Evolutionary conservation across 2,888 invertebrate species (phyloP), one percentile per base, ranked within the genome.

Genomic region (Melieria picta): DNA sequence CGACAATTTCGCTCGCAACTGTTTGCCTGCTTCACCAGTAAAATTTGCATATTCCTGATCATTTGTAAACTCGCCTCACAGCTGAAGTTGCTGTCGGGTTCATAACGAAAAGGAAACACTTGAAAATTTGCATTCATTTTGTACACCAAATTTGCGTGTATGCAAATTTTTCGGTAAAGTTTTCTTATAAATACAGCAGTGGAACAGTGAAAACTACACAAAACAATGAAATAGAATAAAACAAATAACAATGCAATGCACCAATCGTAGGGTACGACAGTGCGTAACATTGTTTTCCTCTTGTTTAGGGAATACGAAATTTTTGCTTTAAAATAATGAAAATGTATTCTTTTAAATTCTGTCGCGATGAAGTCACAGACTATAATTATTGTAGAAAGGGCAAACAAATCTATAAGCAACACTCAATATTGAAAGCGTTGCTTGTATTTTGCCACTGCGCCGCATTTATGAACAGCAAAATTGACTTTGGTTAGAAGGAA

Each of bases 51-150:
- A 82, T 82, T 83, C 82, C 79, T 82, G 83, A 82, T 84, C 82
- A 82, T 84, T 83, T 82, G 82, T 81, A 81, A 30, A 30, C 30
- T 30, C 30, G 30, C 30, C 30, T 30, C 30, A 30, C 30, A 30
- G 30, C 81, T 78, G 77, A 81, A 82, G 82, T 81, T 81, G 77
- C 30, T 30, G 81, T 82, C 58, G 74, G 71, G 72, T 80, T 83
- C 80, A 80, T 83, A 83, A 84, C 80, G 82, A 82, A 82, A 81
- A 83, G 83, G 84, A 83, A 84, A 83, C 82, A 83, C 83, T 83
- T 83, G 81, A 83, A 77, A 75, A 83, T 83, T 83, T 82, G 81
- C 82, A 83, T 83, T 83, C 79, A 82, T 70, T 70, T 70, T 70
- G 48, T 70, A 70, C 61, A 65, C 70, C 65, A 75, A 75, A 76